Evolutionary conservation across 2,797 vertebrate genomes (phyloP).

Genomic region (Typhlichthys eigenmanni): DNA sequence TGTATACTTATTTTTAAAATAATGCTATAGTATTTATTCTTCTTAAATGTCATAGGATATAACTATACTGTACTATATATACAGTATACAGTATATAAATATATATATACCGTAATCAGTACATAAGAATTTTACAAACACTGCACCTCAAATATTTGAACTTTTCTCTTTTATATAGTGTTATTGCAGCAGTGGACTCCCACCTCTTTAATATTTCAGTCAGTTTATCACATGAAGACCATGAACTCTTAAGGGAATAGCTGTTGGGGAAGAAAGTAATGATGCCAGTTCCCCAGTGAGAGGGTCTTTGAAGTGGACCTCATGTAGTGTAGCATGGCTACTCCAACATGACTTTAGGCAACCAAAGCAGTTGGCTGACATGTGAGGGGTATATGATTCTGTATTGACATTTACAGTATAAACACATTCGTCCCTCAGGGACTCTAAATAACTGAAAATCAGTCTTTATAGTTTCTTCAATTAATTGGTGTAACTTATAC

Average conservation of each 20-base stretch:
- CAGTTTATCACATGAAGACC: constrained; percentile 14
- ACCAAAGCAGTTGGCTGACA: constrained; percentile 5
- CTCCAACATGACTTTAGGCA: constrained; percentile 20
- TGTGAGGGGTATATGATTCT: constrained; percentile 18
- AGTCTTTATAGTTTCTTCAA: too few relatives aligned
- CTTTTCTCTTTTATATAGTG: too few relatives aligned
- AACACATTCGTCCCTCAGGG: constrained; percentile 17
- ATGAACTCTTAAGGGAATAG: constrained; percentile 17
- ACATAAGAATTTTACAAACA: too few relatives aligned
- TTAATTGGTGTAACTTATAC: too few relatives aligned
- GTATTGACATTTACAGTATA: constrained; percentile 21
- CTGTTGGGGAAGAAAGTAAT: constrained; percentile 15
- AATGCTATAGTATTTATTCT: too few relatives aligned
- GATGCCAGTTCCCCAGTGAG: constrained; percentile 21
- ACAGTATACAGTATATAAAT: too few relatives aligned
- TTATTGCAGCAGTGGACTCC: background rate
- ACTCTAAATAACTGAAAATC: background rate
- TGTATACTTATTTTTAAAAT: too few relatives aligned
- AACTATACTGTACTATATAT: too few relatives aligned
- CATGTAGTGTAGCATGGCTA: background rate
- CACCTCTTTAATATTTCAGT: constrained; percentile 6
- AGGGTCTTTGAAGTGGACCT: constrained; percentile 57
- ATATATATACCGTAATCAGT: too few relatives aligned
- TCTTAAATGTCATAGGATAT: too few relatives aligned
- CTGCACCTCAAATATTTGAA: too few relatives aligned